These are phyloP conservation scores for Halcyon smyrnensis DNA, from an alignment of 2,797 vertebrate species.

Conservation along the genomic window DNA sequence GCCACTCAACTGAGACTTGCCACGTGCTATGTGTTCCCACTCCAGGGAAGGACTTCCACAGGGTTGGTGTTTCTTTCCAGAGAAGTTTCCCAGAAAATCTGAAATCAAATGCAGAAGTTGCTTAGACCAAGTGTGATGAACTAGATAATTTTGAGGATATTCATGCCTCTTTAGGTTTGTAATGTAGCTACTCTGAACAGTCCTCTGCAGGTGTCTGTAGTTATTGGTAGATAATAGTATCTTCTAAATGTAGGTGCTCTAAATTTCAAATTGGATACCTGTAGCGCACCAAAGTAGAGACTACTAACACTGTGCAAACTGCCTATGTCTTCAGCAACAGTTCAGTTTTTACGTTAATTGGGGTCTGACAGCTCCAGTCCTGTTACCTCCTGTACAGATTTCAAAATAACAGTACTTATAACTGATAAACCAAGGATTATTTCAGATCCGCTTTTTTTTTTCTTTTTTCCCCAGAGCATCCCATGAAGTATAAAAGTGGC, in stretches of 20 bases:
- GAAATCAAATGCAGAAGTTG: background rate
- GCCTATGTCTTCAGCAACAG: background rate
- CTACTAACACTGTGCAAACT: background rate
- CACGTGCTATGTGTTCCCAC: fast-evolving
- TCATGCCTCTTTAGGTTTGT: background rate
- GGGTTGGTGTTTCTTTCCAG: background rate
- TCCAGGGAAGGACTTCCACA: fast-evolving
- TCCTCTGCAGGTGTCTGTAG: fast-evolving
- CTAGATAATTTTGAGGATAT: background rate
- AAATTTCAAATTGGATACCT: background rate
- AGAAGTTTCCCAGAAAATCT: background rate
- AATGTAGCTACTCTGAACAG: background rate
- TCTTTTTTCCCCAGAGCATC: background rate
- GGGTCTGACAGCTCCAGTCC: background rate
- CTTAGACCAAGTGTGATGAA: background rate
- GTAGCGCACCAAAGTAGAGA: background rate
- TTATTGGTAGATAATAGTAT: background rate
- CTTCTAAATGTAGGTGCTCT: background rate
- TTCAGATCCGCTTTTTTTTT: background rate
- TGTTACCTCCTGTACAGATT: background rate
- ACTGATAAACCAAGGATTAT: background rate
- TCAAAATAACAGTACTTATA: background rate
- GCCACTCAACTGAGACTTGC: background rate
- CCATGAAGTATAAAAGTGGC: background rate
- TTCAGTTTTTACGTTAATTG: background rate